Evolutionary conservation across 2,113 vertebrate genomes (phyloP), one percentile per base, ranked within the genome.

Genomic region (Psilopogon haemacephalus): DNA sequence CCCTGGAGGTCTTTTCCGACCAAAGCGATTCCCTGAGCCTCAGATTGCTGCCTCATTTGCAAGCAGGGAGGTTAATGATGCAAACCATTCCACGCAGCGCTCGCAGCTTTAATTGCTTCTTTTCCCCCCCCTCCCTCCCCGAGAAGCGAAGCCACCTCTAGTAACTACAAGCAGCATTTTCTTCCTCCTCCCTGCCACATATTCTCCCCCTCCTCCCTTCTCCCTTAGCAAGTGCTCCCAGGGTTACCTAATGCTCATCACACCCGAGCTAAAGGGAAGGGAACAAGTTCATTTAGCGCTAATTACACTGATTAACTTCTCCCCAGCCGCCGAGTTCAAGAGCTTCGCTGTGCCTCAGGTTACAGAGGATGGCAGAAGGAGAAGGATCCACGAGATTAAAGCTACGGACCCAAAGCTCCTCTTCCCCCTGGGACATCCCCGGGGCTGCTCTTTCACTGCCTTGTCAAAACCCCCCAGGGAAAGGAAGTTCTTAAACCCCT

Each of bases 251-350:
- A 60, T 17, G 10, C 74, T 73, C 84, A 37, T 84, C 68, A 40
- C 65, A 35, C 8, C 73, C 48, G 0, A 59, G 68, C 79, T 58
- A 35, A 52, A 38, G 37, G 48, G 38, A 59, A 75, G 4, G 64
- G 42, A 73, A 19, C 32, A 55, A 27, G 62, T 75, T 88, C 64
- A 78, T 86, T 86, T 78, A 59, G 67, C 54, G 38, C 74, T 95
- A 72, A 72, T 72, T 87, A 38, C 68, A 52, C 35, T 69, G 16
- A 94, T 95, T 91, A 69, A 82, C 90, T 93, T 67, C 64, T 67
- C 64, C 68, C 33, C 76, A 59, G 37, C 30, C 14, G 2, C 52
- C 0, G 1, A 37, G 78, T 62, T 85, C 40, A 91, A 65, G 68
- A 89, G 71, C 28, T 40, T 28, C 3, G 0, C 54, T 35, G 33